A percentile compares a stretch with the other conserved stretches of the same genome.
Evolutionary conservation across 2,113 vertebrate genomes (phyloP).

Genomic region (Lontra canadensis): DNA sequence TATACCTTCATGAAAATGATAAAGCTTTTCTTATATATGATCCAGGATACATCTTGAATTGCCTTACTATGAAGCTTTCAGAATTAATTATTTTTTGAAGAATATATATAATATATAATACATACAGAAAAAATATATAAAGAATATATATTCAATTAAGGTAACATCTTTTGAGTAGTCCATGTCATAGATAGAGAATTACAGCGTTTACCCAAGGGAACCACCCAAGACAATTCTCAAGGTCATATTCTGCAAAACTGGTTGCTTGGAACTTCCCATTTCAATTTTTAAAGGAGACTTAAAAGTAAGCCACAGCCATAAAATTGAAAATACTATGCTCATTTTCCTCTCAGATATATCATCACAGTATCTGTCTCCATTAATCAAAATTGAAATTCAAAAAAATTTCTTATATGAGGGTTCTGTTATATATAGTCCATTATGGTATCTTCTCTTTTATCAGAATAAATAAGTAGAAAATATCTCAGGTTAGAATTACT

Average conservation of each 20-base stretch:
- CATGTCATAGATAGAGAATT: background rate
- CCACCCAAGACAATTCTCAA: background rate
- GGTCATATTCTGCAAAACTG: background rate
- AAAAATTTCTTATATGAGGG: background rate
- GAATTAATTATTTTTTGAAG: background rate
- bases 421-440: background rate
- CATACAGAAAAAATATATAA: no score
- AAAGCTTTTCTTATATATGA: background rate
- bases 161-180: background rate
- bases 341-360: background rate
- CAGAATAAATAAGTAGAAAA: background rate
- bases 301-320: background rate
- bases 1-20: background rate
- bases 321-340: background rate
- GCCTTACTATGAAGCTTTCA: background rate
- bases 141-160: background rate
- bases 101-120: no score
- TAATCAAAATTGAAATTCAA: background rate
- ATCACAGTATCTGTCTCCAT: background rate
- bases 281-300: background rate
- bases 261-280: background rate
- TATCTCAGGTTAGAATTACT: background rate
- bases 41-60: background rate
- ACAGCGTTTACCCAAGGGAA: background rate
- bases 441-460: background rate